Percentiles rank a stretch among this genome's conserved stretches.
Conservation (phyloP, 2,888 invertebrate species). For the Synergus laeviventris region DNA sequence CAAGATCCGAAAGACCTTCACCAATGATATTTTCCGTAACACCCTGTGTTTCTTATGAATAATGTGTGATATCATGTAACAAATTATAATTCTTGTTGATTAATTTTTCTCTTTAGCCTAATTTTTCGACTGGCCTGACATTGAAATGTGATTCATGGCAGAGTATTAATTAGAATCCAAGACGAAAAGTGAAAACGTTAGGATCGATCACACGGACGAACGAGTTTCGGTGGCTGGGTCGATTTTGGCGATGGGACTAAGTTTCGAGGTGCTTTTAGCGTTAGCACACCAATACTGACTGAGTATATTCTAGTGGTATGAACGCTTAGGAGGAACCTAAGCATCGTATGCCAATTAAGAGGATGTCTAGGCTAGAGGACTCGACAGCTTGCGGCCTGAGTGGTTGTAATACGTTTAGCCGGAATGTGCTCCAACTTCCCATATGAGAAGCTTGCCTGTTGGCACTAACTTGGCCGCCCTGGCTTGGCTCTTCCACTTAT, state of each 20-base stretch:
- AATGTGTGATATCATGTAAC: no score
- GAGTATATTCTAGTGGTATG: slow-evolving; percentile 23
- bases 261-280: slow-evolving; percentile 33
- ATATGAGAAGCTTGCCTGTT: slow-evolving; percentile 41
- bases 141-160: not conserved
- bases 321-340: slow-evolving; percentile 44
- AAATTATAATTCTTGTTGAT: not conserved
- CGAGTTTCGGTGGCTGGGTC: slow-evolving; percentile 22
- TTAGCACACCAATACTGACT: slow-evolving; percentile 33
- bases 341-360: slow-evolving; percentile 70
- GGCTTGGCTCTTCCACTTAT: slow-evolving; percentile 9
- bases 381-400: slow-evolving; percentile 71
- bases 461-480: slow-evolving; percentile 34
- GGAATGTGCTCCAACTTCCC: slow-evolving; percentile 66
- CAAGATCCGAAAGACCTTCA: no score
- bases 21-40: no score
- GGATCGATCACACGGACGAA: slow-evolving; percentile 23
- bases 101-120: not conserved
- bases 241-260: slow-evolving; percentile 10
- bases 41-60: no score
- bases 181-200: not conserved
- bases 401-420: slow-evolving; percentile 72
- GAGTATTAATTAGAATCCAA: not conserved
- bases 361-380: slow-evolving; percentile 64
- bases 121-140: not conserved